Evolutionary conservation across 2,797 vertebrate species (phyloP).

Genomic region (Salarias fasciatus): DNA sequence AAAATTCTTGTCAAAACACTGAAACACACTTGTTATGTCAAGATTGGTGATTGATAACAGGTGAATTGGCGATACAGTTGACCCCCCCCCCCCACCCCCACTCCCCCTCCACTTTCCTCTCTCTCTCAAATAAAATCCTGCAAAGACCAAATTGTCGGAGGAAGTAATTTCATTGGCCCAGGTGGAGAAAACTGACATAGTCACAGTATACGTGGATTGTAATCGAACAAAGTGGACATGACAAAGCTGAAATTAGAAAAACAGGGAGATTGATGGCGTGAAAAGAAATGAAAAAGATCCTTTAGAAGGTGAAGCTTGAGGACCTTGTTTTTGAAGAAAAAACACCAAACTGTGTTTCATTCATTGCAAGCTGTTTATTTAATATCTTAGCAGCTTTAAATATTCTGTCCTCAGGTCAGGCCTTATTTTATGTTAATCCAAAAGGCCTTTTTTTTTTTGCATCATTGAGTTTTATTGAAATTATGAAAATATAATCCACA

Average conservation of each 20-base stretch:
- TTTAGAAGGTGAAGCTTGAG: slow-evolving; percentile 27
- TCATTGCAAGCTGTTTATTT: slow-evolving; percentile 32
- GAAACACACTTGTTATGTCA: slow-evolving; percentile 29
- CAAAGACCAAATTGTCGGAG: slow-evolving; percentile 48
- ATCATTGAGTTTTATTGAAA: slow-evolving; percentile 23
- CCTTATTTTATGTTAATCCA: slow-evolving; percentile 26
- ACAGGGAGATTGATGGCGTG: slow-evolving; percentile 62
- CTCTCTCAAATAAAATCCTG: slow-evolving; percentile 50
- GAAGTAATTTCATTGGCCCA: slow-evolving; percentile 70
- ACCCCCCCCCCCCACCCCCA: slow-evolving; percentile 9
- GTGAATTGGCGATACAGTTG: slow-evolving; percentile 66
- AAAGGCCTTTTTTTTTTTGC: slow-evolving; percentile 1
- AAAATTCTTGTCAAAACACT: slow-evolving; percentile 66
- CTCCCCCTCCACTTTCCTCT: slow-evolving; percentile 33
- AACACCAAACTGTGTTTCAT: slow-evolving; percentile 23
- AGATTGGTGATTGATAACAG: slow-evolving; percentile 78
- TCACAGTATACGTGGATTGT: slow-evolving; percentile 65
- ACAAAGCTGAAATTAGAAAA: slow-evolving; percentile 72
- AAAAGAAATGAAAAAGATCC: slow-evolving; percentile 56
- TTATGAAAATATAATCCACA: slow-evolving; percentile 21
- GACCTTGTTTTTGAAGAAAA: slow-evolving; percentile 17
- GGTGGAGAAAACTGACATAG: slow-evolving; percentile 65
- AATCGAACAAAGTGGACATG: slow-evolving; percentile 70
- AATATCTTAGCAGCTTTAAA: slow-evolving; percentile 37
- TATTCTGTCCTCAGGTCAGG: slow-evolving; percentile 7